Percentiles rank a stretch among this genome's conserved stretches.
Evolutionary conservation across 2,888 invertebrate species (phyloP).

Genomic region (Ophion obscuratus): DNA sequence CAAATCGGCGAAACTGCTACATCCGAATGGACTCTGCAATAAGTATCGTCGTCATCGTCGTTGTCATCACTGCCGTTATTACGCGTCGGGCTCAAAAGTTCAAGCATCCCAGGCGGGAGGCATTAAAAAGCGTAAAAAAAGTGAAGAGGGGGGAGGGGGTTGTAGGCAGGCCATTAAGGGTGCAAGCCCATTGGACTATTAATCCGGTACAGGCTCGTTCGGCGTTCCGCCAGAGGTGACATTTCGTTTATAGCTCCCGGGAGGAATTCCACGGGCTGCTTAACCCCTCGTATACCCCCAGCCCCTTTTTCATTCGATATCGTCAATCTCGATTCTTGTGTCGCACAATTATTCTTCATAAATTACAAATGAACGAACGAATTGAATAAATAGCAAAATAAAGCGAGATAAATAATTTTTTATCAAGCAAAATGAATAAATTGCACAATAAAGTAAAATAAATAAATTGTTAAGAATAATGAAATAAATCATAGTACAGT

Average conservation of each 20-base stretch:
- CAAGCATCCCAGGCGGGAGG: no score
- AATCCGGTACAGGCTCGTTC: conserved; percentile 73
- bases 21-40: conserved; percentile 90
- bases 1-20: conserved; percentile 91
- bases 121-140: no score
- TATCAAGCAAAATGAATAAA: no score
- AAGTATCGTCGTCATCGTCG: background rate
- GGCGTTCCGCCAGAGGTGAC: conserved; percentile 79
- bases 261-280: conserved; percentile 64
- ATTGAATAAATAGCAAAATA: no score
- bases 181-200: conserved; percentile 72
- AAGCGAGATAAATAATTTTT: no score
- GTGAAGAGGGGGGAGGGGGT: background rate
- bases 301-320: background rate
- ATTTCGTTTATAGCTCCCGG: conserved; percentile 79
- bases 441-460: no score
- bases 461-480: no score
- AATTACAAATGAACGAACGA: no score
- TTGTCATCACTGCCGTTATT: background rate
- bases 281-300: background rate
- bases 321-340: no score
- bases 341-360: no score
- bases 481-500: no score
- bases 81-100: no score
- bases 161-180: conserved; percentile 3